Evolutionary conservation across 2,888 invertebrate species (phyloP), one percentile per base, ranked within the genome.

Genomic region (Empis livida): DNA sequence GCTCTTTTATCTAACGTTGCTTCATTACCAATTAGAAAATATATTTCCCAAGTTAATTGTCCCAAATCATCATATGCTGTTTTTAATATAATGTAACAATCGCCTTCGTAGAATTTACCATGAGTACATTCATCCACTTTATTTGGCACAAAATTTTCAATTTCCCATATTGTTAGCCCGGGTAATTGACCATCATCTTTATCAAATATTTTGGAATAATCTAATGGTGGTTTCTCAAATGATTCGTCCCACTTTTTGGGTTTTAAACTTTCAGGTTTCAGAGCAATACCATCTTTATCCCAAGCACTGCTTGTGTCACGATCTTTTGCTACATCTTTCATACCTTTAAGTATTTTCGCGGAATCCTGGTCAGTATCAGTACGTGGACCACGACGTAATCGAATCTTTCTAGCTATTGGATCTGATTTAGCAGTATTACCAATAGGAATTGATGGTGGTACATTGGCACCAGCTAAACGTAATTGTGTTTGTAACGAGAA

Each of bases 71-170:
- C 93, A 37, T 84, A 69, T 37, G 74, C 76, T 0, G 96, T 96
- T 70, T 93, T 91, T 48, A 97, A 70, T 42, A 99, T 78, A 57
- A 99, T 96, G 68, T 99, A 99, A 67, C 97, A 97, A 67, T 99
- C 99, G 6, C 91, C 97, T 70, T 97, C 95, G 64, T 96, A 99
- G 72, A 99, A 99, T 69, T 96, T 96, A 3, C 97, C 97, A 64
- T 94, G 88, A 0, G 92, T 84, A 8, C 85, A 92, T 77, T 91
- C 90, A 46, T 90, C 90, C 40, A 99, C 84, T 59, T 86, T 84
- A 63, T 94, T 94, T 0, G 99, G 99, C 53, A 97, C 74, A 68
- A 99, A 99, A 71, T 99, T 99, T 69, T 99, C 99, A 52, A 99
- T 99, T 74, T 99, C 99, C 97, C 97, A 99, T 51, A 96, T 85